Evolutionary conservation across 1,140 invertebrate genomes (phyloP).

Genomic region (Eurosta solidaginis): DNA sequence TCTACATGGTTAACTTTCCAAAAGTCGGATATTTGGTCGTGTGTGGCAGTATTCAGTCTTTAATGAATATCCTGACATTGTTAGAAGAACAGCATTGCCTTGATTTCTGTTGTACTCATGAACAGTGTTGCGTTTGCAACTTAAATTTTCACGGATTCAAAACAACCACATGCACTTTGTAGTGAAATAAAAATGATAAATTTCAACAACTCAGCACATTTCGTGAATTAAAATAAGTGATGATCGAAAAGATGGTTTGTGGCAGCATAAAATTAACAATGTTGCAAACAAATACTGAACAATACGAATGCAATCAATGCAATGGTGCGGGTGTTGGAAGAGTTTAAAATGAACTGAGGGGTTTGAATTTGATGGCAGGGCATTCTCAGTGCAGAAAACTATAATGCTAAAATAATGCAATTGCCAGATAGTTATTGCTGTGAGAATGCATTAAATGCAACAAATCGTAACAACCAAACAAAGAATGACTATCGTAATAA

Average conservation of each 20-base stretch:
- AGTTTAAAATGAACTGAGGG: too few species aligned
- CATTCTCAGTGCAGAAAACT: background rate
- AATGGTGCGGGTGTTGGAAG: background rate
- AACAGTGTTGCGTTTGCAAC: too few species aligned
- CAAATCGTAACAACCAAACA: slow-evolving; percentile 15
- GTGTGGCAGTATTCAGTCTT: too few species aligned
- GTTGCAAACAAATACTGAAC: slow-evolving; percentile 1
- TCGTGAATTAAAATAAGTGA: slow-evolving; percentile 4
- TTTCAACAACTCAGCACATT: slow-evolving; percentile 9
- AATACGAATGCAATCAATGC: background rate
- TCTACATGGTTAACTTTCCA: too few species aligned
- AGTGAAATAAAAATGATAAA: background rate
- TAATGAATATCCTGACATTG: too few species aligned
- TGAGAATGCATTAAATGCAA: slow-evolving; percentile 1
- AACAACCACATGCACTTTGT: background rate
- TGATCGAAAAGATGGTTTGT: slow-evolving; percentile 21
- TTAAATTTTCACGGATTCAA: too few species aligned
- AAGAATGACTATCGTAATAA: slow-evolving; percentile 15
- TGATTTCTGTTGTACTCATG: too few species aligned
- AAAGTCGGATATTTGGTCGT: too few species aligned
- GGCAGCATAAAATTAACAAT: slow-evolving; percentile 10
- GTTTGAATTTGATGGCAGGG: background rate
- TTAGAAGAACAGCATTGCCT: too few species aligned
- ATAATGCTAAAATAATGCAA: background rate
- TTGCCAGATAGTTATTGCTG: background rate